Conservation (phyloP, 2,113 vertebrate genomes). For the Corythornis vintsioides region DNA sequence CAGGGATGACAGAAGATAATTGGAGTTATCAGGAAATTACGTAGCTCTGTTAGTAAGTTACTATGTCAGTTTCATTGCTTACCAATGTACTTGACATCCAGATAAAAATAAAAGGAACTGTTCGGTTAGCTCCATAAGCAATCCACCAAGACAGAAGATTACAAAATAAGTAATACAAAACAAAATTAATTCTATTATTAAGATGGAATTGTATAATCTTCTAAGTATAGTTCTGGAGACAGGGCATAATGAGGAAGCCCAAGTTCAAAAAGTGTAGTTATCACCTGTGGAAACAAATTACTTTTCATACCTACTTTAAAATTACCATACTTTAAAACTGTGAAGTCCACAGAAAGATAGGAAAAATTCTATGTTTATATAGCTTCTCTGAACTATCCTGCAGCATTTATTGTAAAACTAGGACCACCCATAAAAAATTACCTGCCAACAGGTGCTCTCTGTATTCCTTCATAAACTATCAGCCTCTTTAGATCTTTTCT, state of each 20-base stretch:
- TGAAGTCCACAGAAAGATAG: neutral
- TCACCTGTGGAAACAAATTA: neutral
- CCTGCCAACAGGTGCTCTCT: neutral
- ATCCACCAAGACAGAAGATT: neutral
- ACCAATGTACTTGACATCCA: slow-evolving; percentile 18
- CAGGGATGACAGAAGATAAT: slow-evolving; percentile 66
- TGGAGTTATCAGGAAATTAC: slow-evolving; percentile 60
- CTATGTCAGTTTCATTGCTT: slow-evolving; percentile 56
- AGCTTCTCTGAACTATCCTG: neutral
- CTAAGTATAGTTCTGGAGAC: neutral
- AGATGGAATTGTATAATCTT: neutral
- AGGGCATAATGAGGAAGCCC: neutral
- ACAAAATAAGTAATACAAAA: neutral
- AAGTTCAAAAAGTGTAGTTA: neutral
- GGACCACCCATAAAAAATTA: neutral
- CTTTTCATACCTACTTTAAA: neutral
- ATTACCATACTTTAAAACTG: neutral
- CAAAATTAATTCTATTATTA: neutral
- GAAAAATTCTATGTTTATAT: neutral
- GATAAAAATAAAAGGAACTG: slow-evolving; percentile 15
- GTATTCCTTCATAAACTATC: neutral
- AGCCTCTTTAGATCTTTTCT: neutral
- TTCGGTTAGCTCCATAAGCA: slow-evolving; percentile 6
- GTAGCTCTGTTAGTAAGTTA: slow-evolving; percentile 54
- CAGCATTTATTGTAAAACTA: neutral